Evolutionary conservation across 2,888 invertebrate species (phyloP), one percentile per base, ranked within the genome.

Genomic region (Siphonodentalium dalli): DNA sequence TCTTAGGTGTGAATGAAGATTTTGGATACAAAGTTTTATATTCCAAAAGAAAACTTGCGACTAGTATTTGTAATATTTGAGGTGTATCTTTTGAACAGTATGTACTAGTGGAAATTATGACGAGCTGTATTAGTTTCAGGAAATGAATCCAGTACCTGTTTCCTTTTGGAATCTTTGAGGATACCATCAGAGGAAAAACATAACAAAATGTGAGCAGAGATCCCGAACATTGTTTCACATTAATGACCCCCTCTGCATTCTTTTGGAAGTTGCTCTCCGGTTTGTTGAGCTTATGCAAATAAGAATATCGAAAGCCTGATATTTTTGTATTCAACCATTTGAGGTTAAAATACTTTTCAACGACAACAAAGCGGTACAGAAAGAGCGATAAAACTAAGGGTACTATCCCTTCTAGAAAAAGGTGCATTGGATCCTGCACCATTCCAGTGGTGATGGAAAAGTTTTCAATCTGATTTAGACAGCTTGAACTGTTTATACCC

Each of bases 341-440:
- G 11, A 45, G 18, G 8, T 33, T 15, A 24, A 45, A 23, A 51
- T 21, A 20, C 8, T 33, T 43, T 11, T 43, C 34, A 13, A 33
- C 34, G 23, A 27, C 11, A 20, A 31, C 15, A 9, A 39, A 39
- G 7, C 13, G 29, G 18, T 35, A 23, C 23, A 55, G 39, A 21
- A 50, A 11, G 3, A 44, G 20, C 21, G 33, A 24, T 11, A 49
- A n/a, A 15, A 40, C 43, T 3, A 28, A 7, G 15, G 26, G 27
- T 20, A 33, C 37, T 6, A 45, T 21, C 8, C 58, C 54, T 35
- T 54, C 54, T 18, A 58, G 33, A 0, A 54, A 35, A 15, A 58
- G 33, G 18, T 58, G 58, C 58, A 58, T 58, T 5, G 49, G 48
- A 29, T 54, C 54, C 45, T 58, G 58, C 11, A 58, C 11, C 2